A percentile compares a stretch with the other conserved stretches of the same genome.
Evolutionary conservation across 2,888 invertebrate genomes (phyloP).

Genomic region (Cyrtodaria siliqua): DNA sequence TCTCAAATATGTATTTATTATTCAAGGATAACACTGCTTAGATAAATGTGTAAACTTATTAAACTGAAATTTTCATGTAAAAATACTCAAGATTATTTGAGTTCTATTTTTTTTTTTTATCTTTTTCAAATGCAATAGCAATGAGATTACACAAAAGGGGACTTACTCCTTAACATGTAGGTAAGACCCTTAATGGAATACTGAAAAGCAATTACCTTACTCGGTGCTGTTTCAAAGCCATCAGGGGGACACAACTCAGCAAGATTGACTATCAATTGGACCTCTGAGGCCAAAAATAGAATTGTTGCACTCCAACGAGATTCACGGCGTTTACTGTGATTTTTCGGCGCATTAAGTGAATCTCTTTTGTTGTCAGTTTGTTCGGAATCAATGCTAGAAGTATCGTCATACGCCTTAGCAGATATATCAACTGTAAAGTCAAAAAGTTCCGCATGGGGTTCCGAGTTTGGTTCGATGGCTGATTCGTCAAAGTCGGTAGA

Average conservation of each 20-base stretch:
- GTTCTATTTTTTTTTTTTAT: too few relatives aligned
- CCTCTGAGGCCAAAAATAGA: constrained; percentile 74
- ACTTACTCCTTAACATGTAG: too few relatives aligned
- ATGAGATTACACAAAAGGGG: too few relatives aligned
- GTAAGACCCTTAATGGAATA: too few relatives aligned
- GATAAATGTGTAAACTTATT: too few relatives aligned
- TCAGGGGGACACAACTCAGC: constrained; percentile 68
- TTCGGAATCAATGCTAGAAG: constrained; percentile 12
- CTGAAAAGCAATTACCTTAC: constrained; percentile 29
- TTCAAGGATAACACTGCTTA: too few relatives aligned
- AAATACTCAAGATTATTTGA: too few relatives aligned
- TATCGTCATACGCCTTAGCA: constrained; percentile 12
- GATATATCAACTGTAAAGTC: constrained; percentile 58
- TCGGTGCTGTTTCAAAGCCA: constrained; percentile 60
- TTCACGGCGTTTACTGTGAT: constrained; percentile 32
- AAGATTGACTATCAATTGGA: constrained; percentile 71
- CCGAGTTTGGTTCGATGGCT: not conserved
- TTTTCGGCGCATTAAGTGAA: constrained; percentile 24
- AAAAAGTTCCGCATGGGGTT: constrained; percentile 41
- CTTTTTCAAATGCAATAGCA: too few relatives aligned
- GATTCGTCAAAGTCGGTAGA: constrained; percentile 1
- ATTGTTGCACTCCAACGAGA: constrained; percentile 74
- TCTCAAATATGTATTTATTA: too few relatives aligned
- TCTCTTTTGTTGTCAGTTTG: constrained; percentile 9
- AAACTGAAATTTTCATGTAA: too few relatives aligned